Evolutionary conservation across 2,113 vertebrate species (phyloP).

Genomic region (Sylvietta virens): DNA sequence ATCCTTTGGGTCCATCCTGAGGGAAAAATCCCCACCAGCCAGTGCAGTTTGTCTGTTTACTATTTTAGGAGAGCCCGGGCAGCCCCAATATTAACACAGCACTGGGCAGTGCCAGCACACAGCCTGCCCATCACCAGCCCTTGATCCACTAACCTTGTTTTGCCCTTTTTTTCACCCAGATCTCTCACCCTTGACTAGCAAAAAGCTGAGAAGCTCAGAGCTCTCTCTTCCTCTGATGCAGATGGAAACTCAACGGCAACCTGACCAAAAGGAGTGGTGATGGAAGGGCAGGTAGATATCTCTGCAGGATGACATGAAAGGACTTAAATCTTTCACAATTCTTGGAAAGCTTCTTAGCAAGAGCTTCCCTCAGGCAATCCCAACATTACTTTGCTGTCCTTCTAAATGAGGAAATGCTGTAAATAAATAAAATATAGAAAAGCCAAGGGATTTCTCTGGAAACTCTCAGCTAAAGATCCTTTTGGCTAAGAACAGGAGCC

Average conservation of each 20-base stretch:
- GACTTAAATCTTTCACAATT: not conserved
- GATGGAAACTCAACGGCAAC: not conserved
- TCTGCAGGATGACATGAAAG: not conserved
- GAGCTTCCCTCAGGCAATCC: not conserved
- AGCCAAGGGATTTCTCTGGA: not conserved
- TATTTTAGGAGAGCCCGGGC: not conserved
- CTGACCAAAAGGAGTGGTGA: not conserved
- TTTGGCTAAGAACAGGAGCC: not conserved
- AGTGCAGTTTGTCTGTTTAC: not conserved
- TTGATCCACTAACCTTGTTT: not conserved
- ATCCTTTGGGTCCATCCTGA: not conserved
- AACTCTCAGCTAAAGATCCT: not conserved
- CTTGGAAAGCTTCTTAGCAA: not conserved
- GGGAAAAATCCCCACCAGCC: not conserved
- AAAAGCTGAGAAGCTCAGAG: not conserved
- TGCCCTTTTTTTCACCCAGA: not conserved
- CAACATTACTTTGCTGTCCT: not conserved
- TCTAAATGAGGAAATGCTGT: not conserved
- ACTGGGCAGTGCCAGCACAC: not conserved
- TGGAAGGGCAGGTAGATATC: not conserved
- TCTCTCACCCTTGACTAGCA: not conserved
- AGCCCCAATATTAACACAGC: fast-evolving
- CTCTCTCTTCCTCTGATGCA: not conserved
- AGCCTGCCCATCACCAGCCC: not conserved
- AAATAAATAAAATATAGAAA: not conserved